Conservation (phyloP, 2,888 invertebrate genomes). For the Invenusta paracnida region DNA sequence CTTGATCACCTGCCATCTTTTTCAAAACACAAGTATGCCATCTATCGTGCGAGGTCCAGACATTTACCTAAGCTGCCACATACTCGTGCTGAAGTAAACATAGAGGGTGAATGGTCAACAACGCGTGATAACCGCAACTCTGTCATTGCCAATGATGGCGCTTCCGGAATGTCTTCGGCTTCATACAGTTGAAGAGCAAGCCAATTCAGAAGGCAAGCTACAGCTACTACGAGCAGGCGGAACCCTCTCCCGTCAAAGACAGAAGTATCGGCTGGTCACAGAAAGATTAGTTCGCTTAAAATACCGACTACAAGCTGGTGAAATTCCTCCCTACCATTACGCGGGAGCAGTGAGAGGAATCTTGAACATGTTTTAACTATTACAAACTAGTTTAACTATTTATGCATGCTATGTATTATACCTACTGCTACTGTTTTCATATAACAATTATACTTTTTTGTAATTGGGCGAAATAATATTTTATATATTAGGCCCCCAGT, state of each 20-base stretch:
- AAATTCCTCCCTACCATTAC: conserved; percentile 25
- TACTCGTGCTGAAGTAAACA: not conserved
- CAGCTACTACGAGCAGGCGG: conserved; percentile 26
- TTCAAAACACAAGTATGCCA: not conserved
- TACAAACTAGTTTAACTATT: not conserved
- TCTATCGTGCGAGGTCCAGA: not conserved
- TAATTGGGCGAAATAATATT: conserved; percentile 19
- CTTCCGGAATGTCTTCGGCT: not conserved
- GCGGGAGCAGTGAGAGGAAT: conserved; percentile 23
- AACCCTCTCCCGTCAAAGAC: conserved; percentile 18
- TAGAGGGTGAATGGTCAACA: not conserved
- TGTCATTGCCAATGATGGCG: not conserved
- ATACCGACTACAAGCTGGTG: conserved; percentile 20
- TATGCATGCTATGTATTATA: conserved; percentile 23
- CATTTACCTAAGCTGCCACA: not conserved
- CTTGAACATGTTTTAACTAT: conserved; percentile 29
- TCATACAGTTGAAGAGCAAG: conserved; percentile 23
- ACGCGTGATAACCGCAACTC: not conserved
- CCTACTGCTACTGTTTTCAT: conserved; percentile 26
- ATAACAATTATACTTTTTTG: not conserved
- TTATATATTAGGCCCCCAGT: not conserved
- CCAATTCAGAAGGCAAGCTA: conserved; percentile 25
- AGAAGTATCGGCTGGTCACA: conserved; percentile 6
- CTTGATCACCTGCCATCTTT: not conserved
- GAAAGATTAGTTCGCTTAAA: conserved; percentile 25